These are phyloP conservation scores for Pseudococcus longispinus DNA, from an alignment of 2,888 invertebrate genomes.

Conservation along the genomic window DNA sequence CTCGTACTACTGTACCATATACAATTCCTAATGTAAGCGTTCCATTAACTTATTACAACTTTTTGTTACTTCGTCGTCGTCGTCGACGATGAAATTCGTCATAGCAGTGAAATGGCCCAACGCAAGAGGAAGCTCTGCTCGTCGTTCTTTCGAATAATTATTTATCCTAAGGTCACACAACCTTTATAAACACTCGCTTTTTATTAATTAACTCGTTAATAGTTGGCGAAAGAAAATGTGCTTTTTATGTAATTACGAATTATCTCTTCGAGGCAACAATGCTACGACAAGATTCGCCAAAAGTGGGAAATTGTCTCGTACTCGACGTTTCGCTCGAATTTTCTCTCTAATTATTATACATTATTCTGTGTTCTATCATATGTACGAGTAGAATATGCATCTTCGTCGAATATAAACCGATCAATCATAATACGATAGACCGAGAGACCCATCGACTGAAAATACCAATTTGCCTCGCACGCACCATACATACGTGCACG, in stretches of 20 bases:
- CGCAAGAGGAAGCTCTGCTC: neutral
- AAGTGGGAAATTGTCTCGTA: too few species aligned
- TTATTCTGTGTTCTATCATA: neutral
- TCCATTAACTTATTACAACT: constrained; percentile 34
- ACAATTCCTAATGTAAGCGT: neutral
- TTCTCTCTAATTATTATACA: neutral
- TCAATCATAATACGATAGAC: neutral
- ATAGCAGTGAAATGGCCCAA: neutral
- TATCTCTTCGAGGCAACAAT: neutral
- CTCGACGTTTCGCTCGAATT: too few species aligned
- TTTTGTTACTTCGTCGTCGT: neutral
- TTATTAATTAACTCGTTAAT: neutral
- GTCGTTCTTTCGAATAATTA: neutral
- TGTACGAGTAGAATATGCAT: neutral
- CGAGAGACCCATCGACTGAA: neutral
- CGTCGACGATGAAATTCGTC: neutral
- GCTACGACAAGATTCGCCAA: too few species aligned
- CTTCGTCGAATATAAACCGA: neutral
- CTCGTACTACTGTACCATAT: neutral
- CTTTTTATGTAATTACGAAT: neutral
- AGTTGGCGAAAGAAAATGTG: neutral
- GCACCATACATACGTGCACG: neutral
- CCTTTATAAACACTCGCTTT: constrained; percentile 1
- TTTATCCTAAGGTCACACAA: neutral
- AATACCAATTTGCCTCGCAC: constrained; percentile 17